Conservation (phyloP, 2,888 invertebrate genomes). For the Synanthedon formicaeformis region DNA sequence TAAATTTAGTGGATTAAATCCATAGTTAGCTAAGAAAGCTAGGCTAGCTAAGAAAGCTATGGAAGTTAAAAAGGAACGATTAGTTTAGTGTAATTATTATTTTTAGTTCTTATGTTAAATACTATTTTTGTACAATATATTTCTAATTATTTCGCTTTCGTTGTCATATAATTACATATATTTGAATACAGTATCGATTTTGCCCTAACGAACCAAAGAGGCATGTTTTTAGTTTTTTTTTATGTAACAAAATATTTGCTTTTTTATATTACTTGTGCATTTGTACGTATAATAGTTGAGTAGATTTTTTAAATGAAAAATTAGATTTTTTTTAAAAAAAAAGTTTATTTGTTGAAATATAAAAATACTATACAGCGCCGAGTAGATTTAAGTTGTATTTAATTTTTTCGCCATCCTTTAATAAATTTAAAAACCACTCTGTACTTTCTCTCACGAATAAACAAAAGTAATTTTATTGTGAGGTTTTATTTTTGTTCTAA, state of each 20-base stretch:
- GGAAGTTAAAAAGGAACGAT: conserved; percentile 6
- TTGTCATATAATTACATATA: conserved; percentile 4
- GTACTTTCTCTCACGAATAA: conserved; percentile 53
- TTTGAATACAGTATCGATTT: background rate
- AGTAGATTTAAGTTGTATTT: conserved; percentile 5
- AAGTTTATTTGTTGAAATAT: background rate
- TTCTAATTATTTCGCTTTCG: conserved; percentile 4
- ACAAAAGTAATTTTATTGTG: conserved; percentile 21
- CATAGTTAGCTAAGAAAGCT: conserved; percentile 37
- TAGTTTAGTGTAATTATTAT: background rate
- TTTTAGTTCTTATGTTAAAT: background rate
- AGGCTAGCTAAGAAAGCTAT: conserved; percentile 33
- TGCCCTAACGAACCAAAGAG: conserved; percentile 36
- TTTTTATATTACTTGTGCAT: conserved; percentile 14
- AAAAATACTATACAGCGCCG: conserved; percentile 1
- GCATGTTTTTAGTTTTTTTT: conserved; percentile 24
- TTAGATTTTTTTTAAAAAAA: background rate
- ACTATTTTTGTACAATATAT: background rate
- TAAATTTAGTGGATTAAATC: conserved; percentile 52
- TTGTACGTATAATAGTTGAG: conserved; percentile 7
- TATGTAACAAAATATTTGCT: conserved; percentile 10
- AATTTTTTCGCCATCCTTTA: background rate
- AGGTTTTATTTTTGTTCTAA: background rate
- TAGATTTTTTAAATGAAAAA: background rate
- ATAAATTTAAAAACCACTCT: conserved; percentile 16